Percentiles rank a stretch among this genome's conserved stretches.
phyloP scores from a whole-genome alignment of 35 echinoderm and acorn worm genomes.

The Anneissia japonica region DNA sequence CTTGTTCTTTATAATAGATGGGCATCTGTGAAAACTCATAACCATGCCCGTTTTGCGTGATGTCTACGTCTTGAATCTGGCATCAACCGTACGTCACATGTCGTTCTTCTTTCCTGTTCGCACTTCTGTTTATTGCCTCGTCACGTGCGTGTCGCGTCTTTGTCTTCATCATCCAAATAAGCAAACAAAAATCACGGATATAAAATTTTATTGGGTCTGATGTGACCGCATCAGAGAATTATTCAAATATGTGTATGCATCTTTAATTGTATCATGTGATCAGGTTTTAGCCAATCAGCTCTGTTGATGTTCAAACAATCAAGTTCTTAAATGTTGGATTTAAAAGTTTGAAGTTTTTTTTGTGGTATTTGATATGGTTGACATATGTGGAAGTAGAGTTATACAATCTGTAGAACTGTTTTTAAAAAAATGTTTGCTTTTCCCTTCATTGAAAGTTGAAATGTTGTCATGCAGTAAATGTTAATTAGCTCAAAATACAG shows the following conservation, averaged over 20 bases:
- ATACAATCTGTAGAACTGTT: not conserved
- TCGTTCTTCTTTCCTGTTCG: conserved; percentile 1
- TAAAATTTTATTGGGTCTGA: not conserved
- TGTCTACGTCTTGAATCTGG: conserved; percentile 1
- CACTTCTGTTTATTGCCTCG: not conserved
- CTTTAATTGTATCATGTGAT: not conserved
- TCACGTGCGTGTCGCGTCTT: not conserved
- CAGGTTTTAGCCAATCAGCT: not conserved
- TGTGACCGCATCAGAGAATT: not conserved
- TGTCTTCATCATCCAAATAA: not conserved
- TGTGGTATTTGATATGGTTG: not conserved
- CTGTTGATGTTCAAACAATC: not conserved
- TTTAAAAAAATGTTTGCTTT: not conserved
- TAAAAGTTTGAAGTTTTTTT: not conserved
- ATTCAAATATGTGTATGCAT: not conserved
- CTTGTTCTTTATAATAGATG: not conserved
- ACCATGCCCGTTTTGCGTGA: conserved; percentile 1
- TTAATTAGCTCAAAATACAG: not conserved
- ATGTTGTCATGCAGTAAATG: not conserved
- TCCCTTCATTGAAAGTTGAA: not conserved
- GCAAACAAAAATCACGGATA: not conserved
- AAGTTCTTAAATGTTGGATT: not conserved
- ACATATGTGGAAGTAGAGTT: not conserved
- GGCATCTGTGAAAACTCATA: not conserved
- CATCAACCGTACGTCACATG: not conserved